Percentiles rank a stretch among this genome's conserved stretches.
These are phyloP conservation scores for Maconellicoccus hirsutus DNA, from an alignment of 1,140 invertebrate genomes.

Conservation along the genomic window DNA sequence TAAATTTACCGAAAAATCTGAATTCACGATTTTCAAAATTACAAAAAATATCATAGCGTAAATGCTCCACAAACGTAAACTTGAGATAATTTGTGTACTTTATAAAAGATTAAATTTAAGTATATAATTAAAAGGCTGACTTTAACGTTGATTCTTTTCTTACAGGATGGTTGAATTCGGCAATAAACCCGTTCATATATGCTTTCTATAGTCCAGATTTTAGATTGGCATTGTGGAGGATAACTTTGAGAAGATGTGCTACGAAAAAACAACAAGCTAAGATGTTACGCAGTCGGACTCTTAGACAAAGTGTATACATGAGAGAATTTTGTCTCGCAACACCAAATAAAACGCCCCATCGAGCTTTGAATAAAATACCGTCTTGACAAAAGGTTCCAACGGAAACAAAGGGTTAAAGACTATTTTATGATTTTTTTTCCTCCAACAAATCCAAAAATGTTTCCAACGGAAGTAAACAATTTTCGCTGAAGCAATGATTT, in stretches of 20 bases:
- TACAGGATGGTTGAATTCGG: slow-evolving; percentile 75
- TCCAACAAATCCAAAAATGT: not conserved
- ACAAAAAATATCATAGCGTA: no score
- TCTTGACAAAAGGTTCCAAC: not conserved
- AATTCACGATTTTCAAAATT: no score
- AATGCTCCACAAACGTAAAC: no score
- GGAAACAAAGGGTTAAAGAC: not conserved
- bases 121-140: not conserved
- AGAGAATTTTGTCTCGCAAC: not conserved
- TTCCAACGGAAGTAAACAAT: not conserved
- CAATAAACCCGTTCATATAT: slow-evolving; percentile 77
- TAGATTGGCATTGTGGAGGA: slow-evolving; percentile 65
- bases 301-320: slow-evolving; percentile 11
- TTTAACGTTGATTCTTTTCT: slow-evolving; percentile 23
- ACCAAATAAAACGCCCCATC: not conserved
- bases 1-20: no score
- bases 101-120: no score
- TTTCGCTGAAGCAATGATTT: not conserved
- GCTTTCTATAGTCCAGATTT: slow-evolving; percentile 78
- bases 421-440: not conserved
- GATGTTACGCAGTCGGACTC: slow-evolving; percentile 8
- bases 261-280: slow-evolving; percentile 13
- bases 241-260: slow-evolving; percentile 39
- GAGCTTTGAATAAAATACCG: not conserved
- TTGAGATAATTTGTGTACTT: no score